Evolutionary conservation across 2,797 vertebrate genomes (phyloP).

Genomic region (Pantherophis alleghaniensis): DNA sequence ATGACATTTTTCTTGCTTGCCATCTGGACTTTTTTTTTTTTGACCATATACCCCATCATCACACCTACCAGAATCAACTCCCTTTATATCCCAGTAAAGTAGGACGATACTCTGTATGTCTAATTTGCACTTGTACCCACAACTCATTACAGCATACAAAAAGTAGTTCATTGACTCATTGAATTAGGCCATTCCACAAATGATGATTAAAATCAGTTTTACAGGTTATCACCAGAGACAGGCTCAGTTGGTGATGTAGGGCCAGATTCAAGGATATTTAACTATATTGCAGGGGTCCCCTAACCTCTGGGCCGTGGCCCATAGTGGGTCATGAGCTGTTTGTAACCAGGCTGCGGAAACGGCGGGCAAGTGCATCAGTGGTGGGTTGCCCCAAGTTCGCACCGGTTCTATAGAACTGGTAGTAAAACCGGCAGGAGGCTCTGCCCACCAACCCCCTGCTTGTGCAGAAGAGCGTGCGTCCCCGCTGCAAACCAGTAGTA

Average conservation of each 20-base stretch:
- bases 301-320: not conserved
- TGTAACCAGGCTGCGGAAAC: not conserved
- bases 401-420: too few species aligned
- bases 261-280: not conserved
- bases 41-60: not conserved
- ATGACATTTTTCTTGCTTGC: not conserved
- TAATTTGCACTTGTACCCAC: not conserved
- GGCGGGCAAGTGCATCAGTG: not conserved
- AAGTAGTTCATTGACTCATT: not conserved
- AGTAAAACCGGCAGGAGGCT: too few species aligned
- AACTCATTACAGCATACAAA: not conserved
- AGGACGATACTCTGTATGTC: not conserved
- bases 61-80: not conserved
- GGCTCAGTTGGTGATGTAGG: not conserved
- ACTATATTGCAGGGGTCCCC: not conserved
- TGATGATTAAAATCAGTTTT: not conserved
- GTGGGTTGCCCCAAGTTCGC: too few species aligned
- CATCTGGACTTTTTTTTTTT: not conserved
- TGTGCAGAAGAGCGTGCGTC: too few species aligned
- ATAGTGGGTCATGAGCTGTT: not conserved
- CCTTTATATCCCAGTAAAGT: not conserved
- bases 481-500: too few species aligned
- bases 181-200: not conserved
- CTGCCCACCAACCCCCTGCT: too few species aligned
- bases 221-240: not conserved